Percentiles rank a stretch among this genome's conserved stretches.
These are phyloP conservation scores for Fukomys damarensis DNA, from an alignment of 2,113 vertebrate species.

Conservation along the genomic window DNA sequence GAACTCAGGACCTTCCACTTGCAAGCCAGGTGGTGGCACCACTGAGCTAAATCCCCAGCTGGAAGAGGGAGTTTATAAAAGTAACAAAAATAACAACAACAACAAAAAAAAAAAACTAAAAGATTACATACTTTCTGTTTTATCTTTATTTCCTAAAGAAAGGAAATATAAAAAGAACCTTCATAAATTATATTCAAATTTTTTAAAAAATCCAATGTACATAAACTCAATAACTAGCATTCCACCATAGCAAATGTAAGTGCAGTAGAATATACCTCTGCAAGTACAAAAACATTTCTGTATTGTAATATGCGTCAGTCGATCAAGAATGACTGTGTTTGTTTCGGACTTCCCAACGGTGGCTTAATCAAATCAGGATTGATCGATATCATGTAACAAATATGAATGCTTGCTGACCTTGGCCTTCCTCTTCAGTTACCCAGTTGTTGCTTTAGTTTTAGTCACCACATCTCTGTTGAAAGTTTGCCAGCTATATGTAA, in stretches of 20 bases:
- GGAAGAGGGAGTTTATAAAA: too few relatives aligned
- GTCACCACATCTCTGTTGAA: neutral
- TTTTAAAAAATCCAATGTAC: neutral
- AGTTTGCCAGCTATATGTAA: neutral
- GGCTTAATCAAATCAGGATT: neutral
- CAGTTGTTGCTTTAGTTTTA: neutral
- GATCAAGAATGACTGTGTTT: neutral
- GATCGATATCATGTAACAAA: neutral
- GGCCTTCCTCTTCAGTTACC: neutral
- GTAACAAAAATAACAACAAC: too few relatives aligned
- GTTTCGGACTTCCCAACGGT: neutral
- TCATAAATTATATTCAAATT: constrained; percentile 19
- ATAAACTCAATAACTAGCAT: neutral
- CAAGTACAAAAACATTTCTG: neutral
- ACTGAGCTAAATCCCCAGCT: too few relatives aligned
- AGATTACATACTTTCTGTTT: neutral
- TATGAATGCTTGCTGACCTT: too few relatives aligned
- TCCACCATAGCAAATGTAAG: neutral
- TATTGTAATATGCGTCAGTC: neutral
- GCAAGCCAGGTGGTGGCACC: too few relatives aligned
- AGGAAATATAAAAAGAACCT: neutral
- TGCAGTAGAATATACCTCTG: neutral
- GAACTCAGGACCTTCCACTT: too few relatives aligned
- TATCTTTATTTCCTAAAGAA: neutral
- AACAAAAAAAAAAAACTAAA: neutral